Base-by-base conservation (phyloP, 92 coral and sea anemone genomes). In the Parazoanthus darwini region DNA sequence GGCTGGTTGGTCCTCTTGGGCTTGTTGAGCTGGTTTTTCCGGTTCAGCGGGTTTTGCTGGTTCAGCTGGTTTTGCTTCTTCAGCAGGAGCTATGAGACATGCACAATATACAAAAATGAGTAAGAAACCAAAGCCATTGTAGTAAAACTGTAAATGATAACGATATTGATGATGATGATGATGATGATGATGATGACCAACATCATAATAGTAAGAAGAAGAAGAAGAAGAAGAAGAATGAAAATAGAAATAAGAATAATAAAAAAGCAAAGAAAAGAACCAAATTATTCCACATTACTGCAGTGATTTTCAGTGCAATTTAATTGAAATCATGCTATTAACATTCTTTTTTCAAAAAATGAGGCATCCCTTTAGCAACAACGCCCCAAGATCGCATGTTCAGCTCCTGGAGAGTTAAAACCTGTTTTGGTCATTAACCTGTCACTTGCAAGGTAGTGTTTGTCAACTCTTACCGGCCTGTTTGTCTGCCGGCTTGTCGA, bases 401-500 rank as follows among this genome's bases (percentile, higher is more conserved):
- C 23, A 13, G 66, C 3, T 13, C 20, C 38, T 76, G n/a, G 22
- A 48, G 6, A 16, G 77, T 26, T 73, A 10, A 26, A 8, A 29
- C n/a, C n/a, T 8, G 18, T 73, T 26, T 29, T 36, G 42, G 77
- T 73, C 36, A 6, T 72, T 3, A 33, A 78, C 8, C 70, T 63
- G 26, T 20, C 70, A 2, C 22, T 5, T 51, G 10, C n/a, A 13
- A 44, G 23, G 3, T 76, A 6, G 10, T 76, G 8, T 36, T 37
- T 75, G n/a, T 20, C 4, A 7, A 23, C 23, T 76, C 86, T 82
- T 39, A 84, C 87, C 68, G 4, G 78, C 16, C 44, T 71, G 36
- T 36, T 46, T 8, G 43, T 43, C 78, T 16, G 78, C 78, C 35
- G 87, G 87, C 75, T 70, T 74, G 43, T 84, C 87, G 78, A 84